Conservation (phyloP, 2,797 vertebrate species). For the Morelia viridis region DNA sequence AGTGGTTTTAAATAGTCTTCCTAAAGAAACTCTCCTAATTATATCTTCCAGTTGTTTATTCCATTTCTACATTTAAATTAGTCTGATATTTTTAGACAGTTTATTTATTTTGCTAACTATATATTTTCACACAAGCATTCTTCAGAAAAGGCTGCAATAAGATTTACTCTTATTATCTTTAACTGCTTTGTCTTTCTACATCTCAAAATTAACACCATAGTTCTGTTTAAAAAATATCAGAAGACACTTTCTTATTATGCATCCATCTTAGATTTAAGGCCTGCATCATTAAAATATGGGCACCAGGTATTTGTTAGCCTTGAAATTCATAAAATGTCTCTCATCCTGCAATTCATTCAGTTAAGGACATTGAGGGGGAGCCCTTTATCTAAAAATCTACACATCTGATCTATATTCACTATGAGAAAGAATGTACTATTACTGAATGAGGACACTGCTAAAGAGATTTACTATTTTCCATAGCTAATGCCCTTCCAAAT, state of each 20-base stretch:
- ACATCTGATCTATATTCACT: neutral
- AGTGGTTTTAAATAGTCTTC: conserved; percentile 9
- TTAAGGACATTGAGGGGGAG: neutral
- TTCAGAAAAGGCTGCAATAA: neutral
- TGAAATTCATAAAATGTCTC: neutral
- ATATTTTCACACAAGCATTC: neutral
- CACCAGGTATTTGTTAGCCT: neutral
- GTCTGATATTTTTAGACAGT: neutral
- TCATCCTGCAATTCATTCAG: neutral
- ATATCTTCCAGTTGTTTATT: conserved; percentile 1
- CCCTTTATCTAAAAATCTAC: neutral
- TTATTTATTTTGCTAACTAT: neutral
- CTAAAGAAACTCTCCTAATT: neutral
- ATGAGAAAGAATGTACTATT: neutral
- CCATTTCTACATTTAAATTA: neutral
- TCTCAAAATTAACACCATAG: neutral
- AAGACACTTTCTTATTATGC: neutral
- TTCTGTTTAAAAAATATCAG: neutral
- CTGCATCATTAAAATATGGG: neutral
- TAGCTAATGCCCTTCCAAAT: conserved; percentile 6
- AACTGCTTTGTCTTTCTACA: neutral
- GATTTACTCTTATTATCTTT: neutral
- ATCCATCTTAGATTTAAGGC: neutral
- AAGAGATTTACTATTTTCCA: neutral
- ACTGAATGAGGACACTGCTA: neutral